Conservation (phyloP, 2,888 invertebrate genomes). For the Hemistola chrysoprasaria region DNA sequence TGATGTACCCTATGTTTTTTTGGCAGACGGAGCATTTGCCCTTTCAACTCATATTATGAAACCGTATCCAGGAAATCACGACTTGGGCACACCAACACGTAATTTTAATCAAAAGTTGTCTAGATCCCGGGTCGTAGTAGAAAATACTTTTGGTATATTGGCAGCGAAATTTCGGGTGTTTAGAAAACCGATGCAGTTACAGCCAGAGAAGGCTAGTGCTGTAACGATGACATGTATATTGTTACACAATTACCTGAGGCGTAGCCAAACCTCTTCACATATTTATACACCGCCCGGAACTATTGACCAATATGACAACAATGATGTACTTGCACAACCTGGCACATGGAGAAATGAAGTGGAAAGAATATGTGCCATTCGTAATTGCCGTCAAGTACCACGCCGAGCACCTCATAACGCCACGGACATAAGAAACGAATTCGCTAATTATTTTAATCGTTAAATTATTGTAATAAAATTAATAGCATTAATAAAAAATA, state of each 20-base stretch:
- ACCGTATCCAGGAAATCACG: constrained; percentile 30
- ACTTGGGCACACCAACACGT: constrained; percentile 18
- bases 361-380: constrained; percentile 15
- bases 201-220: constrained; percentile 18
- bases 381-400: constrained; percentile 21
- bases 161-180: constrained; percentile 21
- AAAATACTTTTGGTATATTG: constrained; percentile 12
- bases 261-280: constrained; percentile 22
- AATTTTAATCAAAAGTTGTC: constrained; percentile 24
- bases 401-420: constrained; percentile 23
- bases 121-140: constrained; percentile 20
- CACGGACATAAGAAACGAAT: constrained; percentile 20
- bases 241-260: constrained; percentile 27
- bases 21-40: constrained; percentile 31
- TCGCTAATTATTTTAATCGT: constrained; percentile 14
- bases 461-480: no score
- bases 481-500: no score
- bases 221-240: constrained; percentile 21
- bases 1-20: constrained; percentile 25
- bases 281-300: constrained; percentile 30
- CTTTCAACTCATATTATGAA: constrained; percentile 27
- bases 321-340: constrained; percentile 14
- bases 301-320: constrained; percentile 25
- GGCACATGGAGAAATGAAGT: constrained; percentile 25
- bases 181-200: constrained; percentile 18